A percentile compares a stretch with the other conserved stretches of the same genome.
Conservation (phyloP, 1,140 invertebrate genomes). For the Macrosteles quadrilineatus region DNA sequence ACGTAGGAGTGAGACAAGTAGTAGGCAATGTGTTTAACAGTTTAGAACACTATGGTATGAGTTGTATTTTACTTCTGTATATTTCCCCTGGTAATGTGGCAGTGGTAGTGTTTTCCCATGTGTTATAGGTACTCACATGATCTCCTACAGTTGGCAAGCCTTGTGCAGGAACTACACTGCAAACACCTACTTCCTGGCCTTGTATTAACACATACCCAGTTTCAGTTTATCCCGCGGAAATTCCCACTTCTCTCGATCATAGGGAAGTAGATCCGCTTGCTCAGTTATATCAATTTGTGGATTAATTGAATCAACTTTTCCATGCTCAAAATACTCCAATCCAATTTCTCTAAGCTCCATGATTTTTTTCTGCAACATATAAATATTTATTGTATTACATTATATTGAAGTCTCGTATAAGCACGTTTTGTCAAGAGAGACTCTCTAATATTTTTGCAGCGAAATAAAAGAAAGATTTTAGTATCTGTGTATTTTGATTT, state of each 20-base stretch:
- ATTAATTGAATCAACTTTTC: constrained; percentile 78
- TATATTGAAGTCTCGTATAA: constrained; percentile 18
- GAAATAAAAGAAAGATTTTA: constrained; percentile 34
- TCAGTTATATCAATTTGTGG: constrained; percentile 86
- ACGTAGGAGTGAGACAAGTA: too few relatives aligned
- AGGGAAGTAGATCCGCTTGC: constrained; percentile 89
- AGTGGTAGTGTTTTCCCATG: too few relatives aligned
- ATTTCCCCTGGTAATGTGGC: too few relatives aligned
- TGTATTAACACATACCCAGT: constrained; percentile 79
- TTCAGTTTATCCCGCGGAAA: constrained; percentile 83
- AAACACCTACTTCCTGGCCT: too few relatives aligned
- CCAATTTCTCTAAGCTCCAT: constrained; percentile 66
- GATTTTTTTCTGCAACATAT: constrained; percentile 53
- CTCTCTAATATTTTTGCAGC: background rate
- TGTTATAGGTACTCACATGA: too few relatives aligned
- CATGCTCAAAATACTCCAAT: constrained; percentile 75
- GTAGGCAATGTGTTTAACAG: too few relatives aligned
- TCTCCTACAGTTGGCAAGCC: too few relatives aligned
- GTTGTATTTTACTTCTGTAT: too few relatives aligned
- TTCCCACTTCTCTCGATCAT: constrained; percentile 82
- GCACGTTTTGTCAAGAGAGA: background rate
- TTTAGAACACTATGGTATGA: too few relatives aligned
- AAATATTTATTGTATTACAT: constrained; percentile 25
- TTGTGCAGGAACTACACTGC: too few relatives aligned
- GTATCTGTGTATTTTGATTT: constrained; percentile 32